Evolutionary conservation across 2,113 vertebrate genomes (phyloP).

Genomic region (Progne subis): DNA sequence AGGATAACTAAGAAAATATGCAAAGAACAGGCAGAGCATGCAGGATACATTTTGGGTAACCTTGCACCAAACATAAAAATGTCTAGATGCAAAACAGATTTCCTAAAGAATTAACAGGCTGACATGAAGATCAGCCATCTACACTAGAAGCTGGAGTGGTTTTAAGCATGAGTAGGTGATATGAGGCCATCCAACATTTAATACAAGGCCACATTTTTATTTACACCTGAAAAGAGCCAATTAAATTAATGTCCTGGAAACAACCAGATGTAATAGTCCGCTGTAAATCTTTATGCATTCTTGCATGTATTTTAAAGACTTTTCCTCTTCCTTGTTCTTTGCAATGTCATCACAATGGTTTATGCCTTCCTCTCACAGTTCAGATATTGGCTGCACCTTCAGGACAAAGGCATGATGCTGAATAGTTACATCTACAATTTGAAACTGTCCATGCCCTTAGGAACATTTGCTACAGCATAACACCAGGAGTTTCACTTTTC

Average conservation of each 20-base stretch:
- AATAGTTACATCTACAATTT: background rate
- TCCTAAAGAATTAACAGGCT: background rate
- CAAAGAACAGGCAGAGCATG: background rate
- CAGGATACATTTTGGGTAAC: background rate
- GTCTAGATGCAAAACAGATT: background rate
- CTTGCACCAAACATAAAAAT: background rate
- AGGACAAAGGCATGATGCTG: background rate
- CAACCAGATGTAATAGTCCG: background rate
- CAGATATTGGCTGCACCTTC: background rate
- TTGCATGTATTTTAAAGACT: background rate
- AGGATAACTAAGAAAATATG: background rate
- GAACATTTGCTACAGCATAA: background rate
- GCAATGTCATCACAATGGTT: background rate
- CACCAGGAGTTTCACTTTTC: background rate
- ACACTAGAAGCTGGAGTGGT: background rate
- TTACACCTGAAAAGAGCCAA: background rate
- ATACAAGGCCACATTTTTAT: background rate
- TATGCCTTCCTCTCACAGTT: background rate
- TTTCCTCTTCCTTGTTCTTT: background rate
- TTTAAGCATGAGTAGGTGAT: background rate
- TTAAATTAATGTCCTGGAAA: constrained; percentile 31
- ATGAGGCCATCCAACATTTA: background rate
- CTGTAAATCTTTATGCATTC: background rate
- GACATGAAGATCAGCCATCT: background rate
- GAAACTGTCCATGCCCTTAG: background rate